Evolutionary conservation across 2,888 invertebrate species (phyloP).

Genomic region (Cheilosia grossa): DNA sequence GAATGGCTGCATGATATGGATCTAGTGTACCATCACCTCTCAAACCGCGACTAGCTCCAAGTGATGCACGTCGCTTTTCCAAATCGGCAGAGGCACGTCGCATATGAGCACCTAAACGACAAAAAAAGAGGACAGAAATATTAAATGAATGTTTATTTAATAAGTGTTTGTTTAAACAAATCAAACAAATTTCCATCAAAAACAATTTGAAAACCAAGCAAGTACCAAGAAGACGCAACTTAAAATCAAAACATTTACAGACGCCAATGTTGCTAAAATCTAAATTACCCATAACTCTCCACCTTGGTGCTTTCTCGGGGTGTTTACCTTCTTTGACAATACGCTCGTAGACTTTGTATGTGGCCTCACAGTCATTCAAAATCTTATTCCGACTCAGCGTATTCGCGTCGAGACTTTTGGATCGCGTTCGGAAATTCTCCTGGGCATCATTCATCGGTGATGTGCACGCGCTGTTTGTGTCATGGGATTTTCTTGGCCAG

Average conservation of each 20-base stretch:
- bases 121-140: conserved; percentile 77
- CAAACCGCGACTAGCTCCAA: conserved; percentile 86
- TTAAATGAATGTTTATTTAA: conserved; percentile 25
- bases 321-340: conserved; percentile 89
- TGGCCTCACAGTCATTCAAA: conserved; percentile 91
- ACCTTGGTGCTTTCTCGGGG: conserved; percentile 10
- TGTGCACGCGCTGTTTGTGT: conserved; percentile 83
- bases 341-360: conserved; percentile 91
- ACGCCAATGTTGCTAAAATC: conserved; percentile 22
- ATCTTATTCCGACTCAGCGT: conserved; percentile 84
- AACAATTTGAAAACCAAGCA: conserved; percentile 71
- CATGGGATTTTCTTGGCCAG: conserved; percentile 87
- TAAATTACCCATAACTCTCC: conserved; percentile 37
- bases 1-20: conserved; percentile 94
- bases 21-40: conserved; percentile 90
- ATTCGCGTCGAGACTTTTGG: conserved; percentile 90
- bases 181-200: neutral
- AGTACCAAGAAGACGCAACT: conserved; percentile 75
- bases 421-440: conserved; percentile 89
- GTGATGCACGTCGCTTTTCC: conserved; percentile 90
- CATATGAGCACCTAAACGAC: conserved; percentile 88
- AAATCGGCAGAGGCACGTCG: conserved; percentile 91
- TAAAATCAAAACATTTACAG: conserved; percentile 7
- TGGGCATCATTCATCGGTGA: conserved; percentile 84
- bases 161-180: conserved; percentile 2